phyloP scores from a whole-genome alignment of 2,888 invertebrate genomes.

The Disparrhopalites patrizii region DNA sequence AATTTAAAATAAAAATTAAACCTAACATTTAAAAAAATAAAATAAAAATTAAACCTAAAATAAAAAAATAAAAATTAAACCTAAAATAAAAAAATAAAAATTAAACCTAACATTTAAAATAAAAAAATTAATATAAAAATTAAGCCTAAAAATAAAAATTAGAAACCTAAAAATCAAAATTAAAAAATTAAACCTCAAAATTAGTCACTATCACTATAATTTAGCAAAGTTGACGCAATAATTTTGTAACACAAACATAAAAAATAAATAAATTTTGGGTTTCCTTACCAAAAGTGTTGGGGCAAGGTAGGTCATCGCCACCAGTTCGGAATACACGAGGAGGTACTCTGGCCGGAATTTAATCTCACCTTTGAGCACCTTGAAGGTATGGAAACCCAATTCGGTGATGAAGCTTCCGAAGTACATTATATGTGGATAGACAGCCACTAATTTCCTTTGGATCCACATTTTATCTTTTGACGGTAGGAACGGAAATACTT shows the following conservation, averaged over 20 bases:
- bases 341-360: conserved; percentile 38
- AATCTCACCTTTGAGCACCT: conserved; percentile 19
- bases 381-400: conserved; percentile 18
- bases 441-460: conserved; percentile 37
- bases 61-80: neutral
- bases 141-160: too few relatives aligned
- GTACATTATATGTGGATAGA: conserved; percentile 38
- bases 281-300: conserved; percentile 34
- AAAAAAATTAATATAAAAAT: too few relatives aligned
- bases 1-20: neutral
- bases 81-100: neutral
- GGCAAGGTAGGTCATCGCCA: conserved; percentile 31
- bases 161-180: too few relatives aligned
- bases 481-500: conserved; percentile 38
- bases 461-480: conserved; percentile 35
- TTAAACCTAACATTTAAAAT: too few relatives aligned
- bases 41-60: neutral
- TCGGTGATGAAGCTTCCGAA: conserved; percentile 21
- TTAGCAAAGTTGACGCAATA: too few relatives aligned
- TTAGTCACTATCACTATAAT: neutral
- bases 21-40: neutral
- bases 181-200: too few relatives aligned
- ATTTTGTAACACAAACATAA: neutral
- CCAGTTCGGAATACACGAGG: conserved; percentile 31
- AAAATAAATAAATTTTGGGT: neutral